Evolutionary conservation across 1,140 invertebrate genomes (phyloP).

Genomic region (Penaeus chinensis): DNA sequence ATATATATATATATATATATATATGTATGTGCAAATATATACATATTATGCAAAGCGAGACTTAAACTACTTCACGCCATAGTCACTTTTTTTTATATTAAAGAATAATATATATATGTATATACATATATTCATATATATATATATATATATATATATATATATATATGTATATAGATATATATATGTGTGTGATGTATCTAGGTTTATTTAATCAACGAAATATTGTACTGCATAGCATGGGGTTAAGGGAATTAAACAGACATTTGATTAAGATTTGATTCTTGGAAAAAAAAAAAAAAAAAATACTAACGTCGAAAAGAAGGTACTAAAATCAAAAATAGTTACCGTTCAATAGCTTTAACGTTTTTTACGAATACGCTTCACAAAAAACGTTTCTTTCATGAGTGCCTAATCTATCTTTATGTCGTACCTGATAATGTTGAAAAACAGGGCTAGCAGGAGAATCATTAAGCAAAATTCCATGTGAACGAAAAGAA

Average conservation of each 20-base stretch:
- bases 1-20: constrained; percentile 26
- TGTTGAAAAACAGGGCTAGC: too few species aligned
- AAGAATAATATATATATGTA: constrained; percentile 10
- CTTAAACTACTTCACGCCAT: neutral
- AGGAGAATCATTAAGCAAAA: too few species aligned
- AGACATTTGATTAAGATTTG: neutral
- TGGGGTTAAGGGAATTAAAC: neutral
- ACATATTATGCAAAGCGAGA: neutral
- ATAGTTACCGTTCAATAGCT: too few species aligned
- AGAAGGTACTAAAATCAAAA: too few species aligned
- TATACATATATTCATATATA: neutral
- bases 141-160: neutral
- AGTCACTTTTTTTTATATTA: neutral
- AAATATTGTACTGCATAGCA: too few species aligned
- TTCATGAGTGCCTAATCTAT: too few species aligned
- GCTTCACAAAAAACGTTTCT: too few species aligned
- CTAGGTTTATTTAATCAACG: neutral
- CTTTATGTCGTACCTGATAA: too few species aligned
- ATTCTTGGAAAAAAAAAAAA: too few species aligned
- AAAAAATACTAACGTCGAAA: too few species aligned
- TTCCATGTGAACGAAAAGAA: too few species aligned
- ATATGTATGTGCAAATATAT: constrained; percentile 13
- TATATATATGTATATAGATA: neutral
- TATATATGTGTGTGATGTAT: neutral
- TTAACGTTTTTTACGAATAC: too few species aligned